Evolutionary conservation across 2,888 invertebrate species (phyloP).

Genomic region (Leptinotarsa juncta): DNA sequence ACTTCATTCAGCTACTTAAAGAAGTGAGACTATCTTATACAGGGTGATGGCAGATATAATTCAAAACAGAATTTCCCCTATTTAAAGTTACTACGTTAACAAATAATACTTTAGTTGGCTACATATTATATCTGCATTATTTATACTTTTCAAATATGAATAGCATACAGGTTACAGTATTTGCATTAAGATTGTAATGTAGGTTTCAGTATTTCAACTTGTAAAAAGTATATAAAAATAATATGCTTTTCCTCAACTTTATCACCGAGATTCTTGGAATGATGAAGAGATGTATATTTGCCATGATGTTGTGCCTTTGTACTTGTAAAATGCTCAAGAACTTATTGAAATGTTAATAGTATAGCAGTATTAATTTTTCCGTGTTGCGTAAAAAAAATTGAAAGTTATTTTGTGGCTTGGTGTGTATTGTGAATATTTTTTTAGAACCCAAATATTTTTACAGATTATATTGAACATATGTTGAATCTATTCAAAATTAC

Average conservation of each 20-base stretch:
- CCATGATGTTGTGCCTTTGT: slow-evolving; percentile 20
- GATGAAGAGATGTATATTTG: neutral
- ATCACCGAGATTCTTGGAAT: neutral
- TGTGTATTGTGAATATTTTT: too few species aligned
- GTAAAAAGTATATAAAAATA: neutral
- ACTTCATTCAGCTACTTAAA: slow-evolving; percentile 5
- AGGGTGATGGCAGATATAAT: neutral
- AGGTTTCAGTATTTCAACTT: neutral
- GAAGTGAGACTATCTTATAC: neutral
- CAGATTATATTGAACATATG: too few species aligned
- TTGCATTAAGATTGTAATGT: neutral
- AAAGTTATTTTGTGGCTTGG: neutral
- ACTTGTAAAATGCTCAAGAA: slow-evolving; percentile 19
- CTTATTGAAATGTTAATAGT: slow-evolving; percentile 6
- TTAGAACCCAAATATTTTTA: too few species aligned
- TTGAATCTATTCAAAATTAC: too few species aligned
- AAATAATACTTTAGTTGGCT: neutral
- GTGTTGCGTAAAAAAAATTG: too few species aligned
- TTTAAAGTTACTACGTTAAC: too few species aligned
- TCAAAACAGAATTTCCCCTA: neutral
- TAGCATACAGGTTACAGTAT: neutral
- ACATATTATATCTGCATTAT: neutral
- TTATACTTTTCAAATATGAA: neutral
- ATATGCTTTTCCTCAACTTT: neutral
- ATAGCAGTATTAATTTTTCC: slow-evolving; percentile 7